phyloP scores from a whole-genome alignment of 2,113 vertebrate species.

The Colaptes auratus region DNA sequence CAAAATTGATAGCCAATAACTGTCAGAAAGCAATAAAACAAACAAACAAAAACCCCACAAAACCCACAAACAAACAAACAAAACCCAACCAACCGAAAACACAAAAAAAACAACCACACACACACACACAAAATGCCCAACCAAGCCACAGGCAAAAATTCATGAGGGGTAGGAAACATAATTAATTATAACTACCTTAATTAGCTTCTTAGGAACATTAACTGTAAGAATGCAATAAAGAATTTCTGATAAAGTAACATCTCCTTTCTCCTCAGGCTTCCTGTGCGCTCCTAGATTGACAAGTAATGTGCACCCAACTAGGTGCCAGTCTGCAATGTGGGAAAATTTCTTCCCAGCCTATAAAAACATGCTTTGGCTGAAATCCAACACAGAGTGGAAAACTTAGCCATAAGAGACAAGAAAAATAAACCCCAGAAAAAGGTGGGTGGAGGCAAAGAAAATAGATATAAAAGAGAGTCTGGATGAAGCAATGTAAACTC shows the following conservation, averaged over 20 bases:
- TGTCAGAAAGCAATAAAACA: conserved; percentile 9
- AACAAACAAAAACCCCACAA: neutral
- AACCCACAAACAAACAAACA: too few species aligned
- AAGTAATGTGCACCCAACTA: neutral
- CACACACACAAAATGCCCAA: too few species aligned
- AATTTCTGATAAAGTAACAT: neutral
- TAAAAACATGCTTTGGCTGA: conserved; percentile 17
- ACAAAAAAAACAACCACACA: too few species aligned
- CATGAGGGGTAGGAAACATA: neutral
- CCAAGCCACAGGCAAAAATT: neutral
- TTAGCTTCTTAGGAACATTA: neutral
- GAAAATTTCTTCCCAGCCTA: conserved; percentile 1
- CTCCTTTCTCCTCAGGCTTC: neutral
- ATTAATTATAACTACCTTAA: neutral
- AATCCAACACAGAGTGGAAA: conserved; percentile 33
- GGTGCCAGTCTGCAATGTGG: conserved; percentile 32
- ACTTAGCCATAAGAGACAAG: conserved; percentile 26
- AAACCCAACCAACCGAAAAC: too few species aligned
- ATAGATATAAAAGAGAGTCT: conserved; percentile 19
- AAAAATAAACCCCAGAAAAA: conserved; percentile 44
- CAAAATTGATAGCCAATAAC: neutral
- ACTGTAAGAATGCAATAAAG: neutral
- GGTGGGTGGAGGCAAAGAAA: conserved; percentile 29
- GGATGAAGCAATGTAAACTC: conserved; percentile 3
- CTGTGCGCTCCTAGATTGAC: neutral